These are phyloP conservation scores for Octonoba sinensis DNA, from an alignment of 2,888 invertebrate genomes.

Conservation along the genomic window DNA sequence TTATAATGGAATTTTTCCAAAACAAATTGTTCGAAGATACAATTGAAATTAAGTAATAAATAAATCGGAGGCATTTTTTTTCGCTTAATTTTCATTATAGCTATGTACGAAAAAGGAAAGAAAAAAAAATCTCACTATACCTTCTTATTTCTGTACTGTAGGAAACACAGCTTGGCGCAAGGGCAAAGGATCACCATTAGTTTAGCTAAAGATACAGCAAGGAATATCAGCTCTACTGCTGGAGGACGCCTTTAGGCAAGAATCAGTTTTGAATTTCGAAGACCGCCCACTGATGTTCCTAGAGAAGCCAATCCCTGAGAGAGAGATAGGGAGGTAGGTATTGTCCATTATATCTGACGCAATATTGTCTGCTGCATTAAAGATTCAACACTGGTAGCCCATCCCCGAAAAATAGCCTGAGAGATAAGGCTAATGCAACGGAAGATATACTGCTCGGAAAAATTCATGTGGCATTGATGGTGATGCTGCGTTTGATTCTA, in stretches of 20 bases:
- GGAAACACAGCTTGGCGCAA: slow-evolving; percentile 6
- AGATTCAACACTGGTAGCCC: slow-evolving; percentile 52
- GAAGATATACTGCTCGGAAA: no score
- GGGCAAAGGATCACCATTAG: slow-evolving; percentile 35
- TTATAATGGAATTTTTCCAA: no score
- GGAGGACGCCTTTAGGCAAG: background rate
- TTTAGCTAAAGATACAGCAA: background rate
- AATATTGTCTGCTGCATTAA: slow-evolving; percentile 29
- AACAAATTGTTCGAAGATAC: no score
- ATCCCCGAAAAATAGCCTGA: slow-evolving; percentile 12
- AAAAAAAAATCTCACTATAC: no score
- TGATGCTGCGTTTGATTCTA: no score
- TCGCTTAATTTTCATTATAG: no score
- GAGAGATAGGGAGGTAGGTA: background rate
- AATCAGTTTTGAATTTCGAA: background rate
- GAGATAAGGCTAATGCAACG: slow-evolving; percentile 16
- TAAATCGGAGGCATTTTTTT: no score
- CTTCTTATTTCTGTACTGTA: slow-evolving; percentile 22
- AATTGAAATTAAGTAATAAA: no score
- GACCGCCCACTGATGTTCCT: slow-evolving; percentile 18
- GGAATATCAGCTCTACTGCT: background rate
- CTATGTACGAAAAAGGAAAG: no score
- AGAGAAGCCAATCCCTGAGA: slow-evolving; percentile 36
- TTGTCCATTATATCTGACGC: slow-evolving; percentile 13
- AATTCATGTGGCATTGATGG: no score